Conservation (phyloP, 2,888 invertebrate species). For the Hypomecis atomaria region DNA sequence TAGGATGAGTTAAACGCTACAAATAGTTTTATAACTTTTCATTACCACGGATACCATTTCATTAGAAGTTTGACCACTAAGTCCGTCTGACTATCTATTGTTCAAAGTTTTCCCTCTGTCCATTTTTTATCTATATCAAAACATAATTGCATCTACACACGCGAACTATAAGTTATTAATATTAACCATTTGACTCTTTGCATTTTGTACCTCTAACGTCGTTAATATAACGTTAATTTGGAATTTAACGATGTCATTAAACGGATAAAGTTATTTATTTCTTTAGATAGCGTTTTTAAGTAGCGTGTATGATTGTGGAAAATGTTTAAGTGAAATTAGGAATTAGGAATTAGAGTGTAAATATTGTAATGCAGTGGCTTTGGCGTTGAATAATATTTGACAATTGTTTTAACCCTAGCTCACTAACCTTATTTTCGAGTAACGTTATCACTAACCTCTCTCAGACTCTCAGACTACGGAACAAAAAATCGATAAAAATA, state of each 20-base stretch:
- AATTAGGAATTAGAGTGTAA: not conserved
- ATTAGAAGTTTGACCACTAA: too few species aligned
- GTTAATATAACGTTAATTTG: constrained; percentile 38
- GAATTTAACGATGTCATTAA: constrained; percentile 40
- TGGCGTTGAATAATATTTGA: too few species aligned
- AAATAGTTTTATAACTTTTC: too few species aligned
- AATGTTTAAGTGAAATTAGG: constrained; percentile 5
- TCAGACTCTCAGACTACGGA: too few species aligned
- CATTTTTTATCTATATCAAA: not conserved
- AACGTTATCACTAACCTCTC: too few species aligned
- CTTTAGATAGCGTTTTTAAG: constrained; percentile 24
- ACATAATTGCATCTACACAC: constrained; percentile 53
- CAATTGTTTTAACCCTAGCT: too few species aligned
- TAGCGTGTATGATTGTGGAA: constrained; percentile 9
- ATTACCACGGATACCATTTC: too few species aligned
- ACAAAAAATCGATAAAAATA: too few species aligned
- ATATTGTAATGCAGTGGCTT: too few species aligned
- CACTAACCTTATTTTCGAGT: too few species aligned
- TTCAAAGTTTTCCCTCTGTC: constrained; percentile 1
- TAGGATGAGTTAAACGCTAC: too few species aligned
- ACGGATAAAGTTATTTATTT: constrained; percentile 32
- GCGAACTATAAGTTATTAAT: constrained; percentile 55
- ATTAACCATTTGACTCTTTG: constrained; percentile 45
- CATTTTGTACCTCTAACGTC: constrained; percentile 40
- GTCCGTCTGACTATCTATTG: too few species aligned